Base-by-base conservation (phyloP, 2,113 vertebrate genomes). In the Misgurnus anguillicaudatus region DNA sequence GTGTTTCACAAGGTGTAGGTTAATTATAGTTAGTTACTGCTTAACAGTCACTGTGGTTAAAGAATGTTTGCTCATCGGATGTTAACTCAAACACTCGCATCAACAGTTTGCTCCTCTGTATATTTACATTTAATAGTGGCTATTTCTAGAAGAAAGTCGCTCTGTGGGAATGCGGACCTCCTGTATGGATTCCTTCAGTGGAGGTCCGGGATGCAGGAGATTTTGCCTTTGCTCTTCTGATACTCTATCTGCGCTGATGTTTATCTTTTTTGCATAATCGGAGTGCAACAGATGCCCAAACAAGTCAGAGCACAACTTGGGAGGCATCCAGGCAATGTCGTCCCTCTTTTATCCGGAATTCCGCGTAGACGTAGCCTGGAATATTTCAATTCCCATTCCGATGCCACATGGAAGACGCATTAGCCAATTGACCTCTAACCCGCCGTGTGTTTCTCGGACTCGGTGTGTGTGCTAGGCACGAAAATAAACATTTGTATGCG, bases 241-340 rank as follows among this genome's bases (percentile, higher is more conserved):
- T 75, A 63, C 48, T 65, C 63, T 45, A 39, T 77, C 75, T 70
- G 57, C 45, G n/a, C 13, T 79, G 66, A 79, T 70, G 55, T 70
- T 79, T 79, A 70, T 79, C 77, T 79, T 62, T 51, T 62, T 79
- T 48, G 14, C 66, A 60, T 69, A 69, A 64, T 64, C 60, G 19
- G 24, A 75, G 73, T 6, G 17, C 73, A 75, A 75, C 41, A 61
- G 41, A 47, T 75, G 41, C 72, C 57, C 57, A 73, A 75, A 76
- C 73, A 76, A 38, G 73, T 76, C 73, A 39, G 60, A 76, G 73
- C 73, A 76, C 61, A 36, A 53, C 61, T 9, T 17, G 45, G 31
- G 73, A 76, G 45, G 45, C 61, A 39, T 76, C 73, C 45, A 11
- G 45, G 47, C 60, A 75, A 75, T 63, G 57, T 39, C 64, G 21